Evolutionary conservation across 2,113 vertebrate genomes (phyloP), one percentile per base, ranked within the genome.

Genomic region (Ia io): DNA sequence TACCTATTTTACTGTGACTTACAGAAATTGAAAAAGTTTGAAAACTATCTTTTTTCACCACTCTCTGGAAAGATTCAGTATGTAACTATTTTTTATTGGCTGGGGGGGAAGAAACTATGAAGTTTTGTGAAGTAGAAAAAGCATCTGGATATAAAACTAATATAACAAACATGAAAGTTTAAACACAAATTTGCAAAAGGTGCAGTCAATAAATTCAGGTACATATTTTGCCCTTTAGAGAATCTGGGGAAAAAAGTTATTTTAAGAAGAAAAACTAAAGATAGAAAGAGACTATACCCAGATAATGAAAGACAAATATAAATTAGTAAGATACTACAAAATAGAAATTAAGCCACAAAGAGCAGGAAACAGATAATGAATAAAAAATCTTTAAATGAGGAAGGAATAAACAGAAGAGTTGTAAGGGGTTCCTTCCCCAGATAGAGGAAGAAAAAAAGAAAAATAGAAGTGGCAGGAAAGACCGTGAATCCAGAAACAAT

Each of bases 131-230:
- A 76, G 71, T 20, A 14, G 30, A 83, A 94, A 85, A 83, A 53
- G 1, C 20, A 74, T 74, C 78, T 85, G 74, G 28, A 92, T 80
- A 84, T 65, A 92, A 77, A 37, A 83, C 32, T 67, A 51, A 32
- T 30, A 49, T 28, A 37, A 23, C 5, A 87, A 84, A 84, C 65
- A 80, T 61, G 30, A 84, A 87, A 90, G 16, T 63, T 79, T 22
- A 97, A 90, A 67, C 40, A 95, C 9, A 84, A 94, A 80, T 49
- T 63, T 94, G 30, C 51, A 84, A 95, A 91, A 83, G 47, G 30
- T 73, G 14, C 5, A 51, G 18, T 44, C 22, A 83, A 84, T 37
- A 95, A 85, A 79, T 65, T 91, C 40, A 67, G 28, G 35, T 67
- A 84, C 8, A 44, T 69, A 88, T 70, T 47, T 77, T 84, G 18